phyloP scores from a whole-genome alignment of 2,797 vertebrate species.

The Meda fulgida region DNA sequence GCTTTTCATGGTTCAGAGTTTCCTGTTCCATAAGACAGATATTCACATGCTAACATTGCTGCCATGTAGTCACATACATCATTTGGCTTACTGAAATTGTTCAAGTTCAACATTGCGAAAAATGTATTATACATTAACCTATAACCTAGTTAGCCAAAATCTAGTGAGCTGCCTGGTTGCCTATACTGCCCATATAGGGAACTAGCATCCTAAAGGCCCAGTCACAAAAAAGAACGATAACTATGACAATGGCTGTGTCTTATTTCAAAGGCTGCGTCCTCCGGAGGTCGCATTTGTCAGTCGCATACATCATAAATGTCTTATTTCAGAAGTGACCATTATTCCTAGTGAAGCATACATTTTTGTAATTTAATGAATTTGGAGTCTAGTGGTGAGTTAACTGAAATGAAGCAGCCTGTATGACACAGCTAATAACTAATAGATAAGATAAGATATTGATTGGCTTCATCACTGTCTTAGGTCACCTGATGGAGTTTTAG shows the following conservation, averaged over 20 bases:
- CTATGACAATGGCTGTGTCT: not conserved
- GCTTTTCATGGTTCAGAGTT: not conserved
- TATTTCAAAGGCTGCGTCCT: too few relatives aligned
- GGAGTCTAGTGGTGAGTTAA: too few relatives aligned
- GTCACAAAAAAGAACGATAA: not conserved
- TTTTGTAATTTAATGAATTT: too few relatives aligned
- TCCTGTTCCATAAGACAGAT: not conserved
- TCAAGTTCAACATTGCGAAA: not conserved
- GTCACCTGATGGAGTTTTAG: too few relatives aligned
- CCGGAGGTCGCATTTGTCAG: too few relatives aligned
- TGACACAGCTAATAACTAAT: not conserved
- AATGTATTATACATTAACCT: not conserved
- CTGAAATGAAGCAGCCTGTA: too few relatives aligned
- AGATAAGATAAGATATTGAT: not conserved
- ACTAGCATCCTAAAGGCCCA: not conserved
- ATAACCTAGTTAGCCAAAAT: not conserved
- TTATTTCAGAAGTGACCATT: too few relatives aligned
- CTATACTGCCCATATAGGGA: not conserved
- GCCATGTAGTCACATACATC: not conserved
- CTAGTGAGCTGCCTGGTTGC: not conserved
- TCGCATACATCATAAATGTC: too few relatives aligned
- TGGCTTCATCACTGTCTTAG: too few relatives aligned
- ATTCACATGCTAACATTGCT: not conserved
- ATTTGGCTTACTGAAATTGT: not conserved
- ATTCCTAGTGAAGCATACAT: too few relatives aligned